These are phyloP conservation scores for Melieria crassipennis DNA, from an alignment of 2,888 invertebrate species.

Conservation along the genomic window DNA sequence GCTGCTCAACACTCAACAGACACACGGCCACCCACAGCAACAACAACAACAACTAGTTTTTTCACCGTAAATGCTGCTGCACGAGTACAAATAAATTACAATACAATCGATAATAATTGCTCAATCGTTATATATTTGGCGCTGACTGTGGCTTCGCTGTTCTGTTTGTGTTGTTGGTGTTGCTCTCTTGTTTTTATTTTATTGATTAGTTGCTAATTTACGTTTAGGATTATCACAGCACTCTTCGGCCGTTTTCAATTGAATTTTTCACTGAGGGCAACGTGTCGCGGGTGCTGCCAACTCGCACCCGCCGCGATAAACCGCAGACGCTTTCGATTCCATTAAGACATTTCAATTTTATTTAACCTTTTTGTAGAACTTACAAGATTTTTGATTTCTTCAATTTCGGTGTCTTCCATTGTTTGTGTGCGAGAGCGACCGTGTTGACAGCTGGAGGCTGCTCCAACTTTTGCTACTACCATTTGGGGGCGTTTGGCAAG, in stretches of 20 bases:
- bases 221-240: background rate
- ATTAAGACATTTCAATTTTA: slow-evolving; percentile 11
- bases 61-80: background rate
- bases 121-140: slow-evolving; percentile 16
- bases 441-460: no score
- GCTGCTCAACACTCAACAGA: background rate
- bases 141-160: background rate
- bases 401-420: slow-evolving; percentile 80
- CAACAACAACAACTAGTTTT: background rate
- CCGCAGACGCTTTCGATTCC: background rate
- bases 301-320: background rate
- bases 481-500: no score
- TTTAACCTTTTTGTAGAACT: slow-evolving; percentile 54
- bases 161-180: slow-evolving; percentile 9
- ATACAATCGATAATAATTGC: slow-evolving; percentile 1
- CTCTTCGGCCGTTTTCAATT: background rate
- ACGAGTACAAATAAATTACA: slow-evolving; percentile 1
- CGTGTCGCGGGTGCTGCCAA: background rate
- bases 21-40: no score
- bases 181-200: background rate
- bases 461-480: no score
- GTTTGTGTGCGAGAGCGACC: slow-evolving; percentile 10
- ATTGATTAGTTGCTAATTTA: background rate
- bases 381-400: slow-evolving; percentile 70
- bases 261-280: background rate